Percentiles rank a stretch among this genome's conserved stretches.
phyloP scores from a whole-genome alignment of 1,140 invertebrate species.

The Drosophila nasuta region DNA sequence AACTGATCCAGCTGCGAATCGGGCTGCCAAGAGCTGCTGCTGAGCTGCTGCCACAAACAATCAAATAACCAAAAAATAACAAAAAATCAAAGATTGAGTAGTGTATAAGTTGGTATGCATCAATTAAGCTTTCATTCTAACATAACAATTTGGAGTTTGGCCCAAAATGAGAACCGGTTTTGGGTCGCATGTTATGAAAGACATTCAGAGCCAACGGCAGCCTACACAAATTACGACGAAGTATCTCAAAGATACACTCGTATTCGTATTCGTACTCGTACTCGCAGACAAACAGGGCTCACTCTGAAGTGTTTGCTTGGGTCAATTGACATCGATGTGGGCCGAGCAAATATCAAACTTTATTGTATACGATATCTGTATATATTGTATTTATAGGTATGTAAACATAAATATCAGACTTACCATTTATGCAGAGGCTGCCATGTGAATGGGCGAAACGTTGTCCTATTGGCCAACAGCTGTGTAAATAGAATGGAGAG shows the following conservation, averaged over 20 bases:
- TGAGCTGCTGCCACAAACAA: slow-evolving; percentile 34
- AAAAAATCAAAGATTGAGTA: slow-evolving; percentile 38
- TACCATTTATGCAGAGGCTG: slow-evolving; percentile 24
- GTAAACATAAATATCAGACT: slow-evolving; percentile 15
- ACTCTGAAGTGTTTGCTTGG: slow-evolving; percentile 37
- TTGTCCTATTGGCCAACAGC: slow-evolving; percentile 27
- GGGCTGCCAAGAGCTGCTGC: slow-evolving; percentile 16
- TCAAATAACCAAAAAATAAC: not conserved
- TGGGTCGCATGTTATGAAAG: slow-evolving; percentile 31
- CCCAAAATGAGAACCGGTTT: slow-evolving; percentile 61
- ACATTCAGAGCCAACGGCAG: slow-evolving; percentile 32
- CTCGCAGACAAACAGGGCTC: slow-evolving; percentile 8
- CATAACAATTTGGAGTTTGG: slow-evolving; percentile 66
- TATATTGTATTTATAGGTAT: not conserved
- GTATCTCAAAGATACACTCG: slow-evolving; percentile 40
- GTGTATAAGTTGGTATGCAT: slow-evolving; percentile 58
- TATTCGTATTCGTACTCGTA: not conserved
- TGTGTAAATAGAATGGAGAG: slow-evolving; percentile 39
- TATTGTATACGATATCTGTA: not conserved
- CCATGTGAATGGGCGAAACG: slow-evolving; percentile 31
- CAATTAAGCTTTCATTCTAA: slow-evolving; percentile 78
- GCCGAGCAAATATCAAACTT: slow-evolving; percentile 22
- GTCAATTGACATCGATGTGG: slow-evolving; percentile 39
- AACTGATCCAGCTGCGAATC: slow-evolving; percentile 68
- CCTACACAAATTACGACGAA: slow-evolving; percentile 43